Percentiles rank a stretch among this genome's conserved stretches.
phyloP scores from a whole-genome alignment of 2,888 invertebrate species.

The Oeneis ivallda region DNA sequence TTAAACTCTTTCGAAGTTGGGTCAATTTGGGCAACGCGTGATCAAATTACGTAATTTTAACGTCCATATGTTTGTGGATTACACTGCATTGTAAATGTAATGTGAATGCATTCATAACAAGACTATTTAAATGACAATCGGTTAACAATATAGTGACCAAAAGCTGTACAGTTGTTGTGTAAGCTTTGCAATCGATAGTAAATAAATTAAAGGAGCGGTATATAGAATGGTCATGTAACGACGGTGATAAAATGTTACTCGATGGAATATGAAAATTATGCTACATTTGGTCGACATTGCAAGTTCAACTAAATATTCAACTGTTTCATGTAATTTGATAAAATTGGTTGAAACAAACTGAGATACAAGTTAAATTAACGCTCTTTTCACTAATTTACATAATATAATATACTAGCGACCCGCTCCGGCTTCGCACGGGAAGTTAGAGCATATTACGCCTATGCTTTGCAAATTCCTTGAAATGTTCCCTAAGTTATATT shows the following conservation, averaged over 20 bases:
- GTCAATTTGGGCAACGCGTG: constrained; percentile 70
- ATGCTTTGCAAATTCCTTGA: too few species aligned
- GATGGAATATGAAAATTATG: constrained; percentile 9
- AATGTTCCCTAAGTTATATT: too few species aligned
- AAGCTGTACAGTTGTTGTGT: constrained; percentile 28
- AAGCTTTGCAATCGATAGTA: constrained; percentile 28
- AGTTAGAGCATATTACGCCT: too few species aligned
- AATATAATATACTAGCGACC: too few species aligned
- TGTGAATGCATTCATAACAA: constrained; percentile 52
- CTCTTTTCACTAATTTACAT: background rate
- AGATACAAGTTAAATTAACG: background rate
- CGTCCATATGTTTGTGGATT: constrained; percentile 48
- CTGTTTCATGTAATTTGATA: constrained; percentile 3
- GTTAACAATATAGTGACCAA: constrained; percentile 37
- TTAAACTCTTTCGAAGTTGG: constrained; percentile 75
- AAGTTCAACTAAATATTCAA: background rate
- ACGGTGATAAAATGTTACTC: constrained; percentile 14
- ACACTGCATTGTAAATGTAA: constrained; percentile 51
- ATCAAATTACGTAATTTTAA: constrained; percentile 67
- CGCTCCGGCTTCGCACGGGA: too few species aligned
- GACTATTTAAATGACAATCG: constrained; percentile 50
- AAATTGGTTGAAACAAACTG: background rate
- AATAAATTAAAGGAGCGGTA: constrained; percentile 27
- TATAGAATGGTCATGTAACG: constrained; percentile 24
- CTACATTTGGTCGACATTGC: background rate